Conservation (phyloP, 1,140 invertebrate genomes). For the Hylyphantes graminicola region DNA sequence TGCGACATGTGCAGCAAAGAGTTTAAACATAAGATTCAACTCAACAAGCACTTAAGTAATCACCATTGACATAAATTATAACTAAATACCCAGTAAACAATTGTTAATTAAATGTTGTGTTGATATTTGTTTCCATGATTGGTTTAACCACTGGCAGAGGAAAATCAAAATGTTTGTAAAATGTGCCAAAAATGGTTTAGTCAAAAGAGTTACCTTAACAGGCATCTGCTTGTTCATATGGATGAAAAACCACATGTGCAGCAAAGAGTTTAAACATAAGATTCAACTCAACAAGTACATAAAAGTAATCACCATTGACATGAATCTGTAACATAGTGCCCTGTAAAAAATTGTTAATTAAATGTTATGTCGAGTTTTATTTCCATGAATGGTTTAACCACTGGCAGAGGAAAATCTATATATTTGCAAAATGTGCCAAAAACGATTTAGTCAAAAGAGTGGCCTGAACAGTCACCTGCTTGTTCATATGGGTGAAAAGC, state of each 20-base stretch:
- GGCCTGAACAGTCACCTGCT: conserved; percentile 74
- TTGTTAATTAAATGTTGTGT: conserved; percentile 92
- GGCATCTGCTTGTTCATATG: conserved; percentile 67
- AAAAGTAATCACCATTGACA: conserved; percentile 83
- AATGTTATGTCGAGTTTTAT: conserved; percentile 94
- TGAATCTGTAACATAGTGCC: conserved; percentile 95
- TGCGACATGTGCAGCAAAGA: conserved; percentile 73
- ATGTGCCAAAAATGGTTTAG: background rate
- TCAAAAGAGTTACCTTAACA: conserved; percentile 66
- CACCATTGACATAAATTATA: conserved; percentile 92
- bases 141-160: conserved; percentile 78
- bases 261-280: conserved; percentile 61
- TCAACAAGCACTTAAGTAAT: conserved; percentile 77
- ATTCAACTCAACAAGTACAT: conserved; percentile 74
- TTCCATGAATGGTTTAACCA: conserved; percentile 91
- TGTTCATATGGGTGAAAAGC: conserved; percentile 83
- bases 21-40: conserved; percentile 65
- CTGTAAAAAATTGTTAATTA: conserved; percentile 95
- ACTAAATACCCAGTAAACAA: conserved; percentile 96
- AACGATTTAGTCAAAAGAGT: conserved; percentile 70
- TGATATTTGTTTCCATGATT: conserved; percentile 95
- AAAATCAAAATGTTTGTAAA: too few species aligned
- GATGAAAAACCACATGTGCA: conserved; percentile 23
- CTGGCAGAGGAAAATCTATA: conserved; percentile 73
- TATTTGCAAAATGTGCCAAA: conserved; percentile 70